A percentile compares a stretch with the other conserved stretches of the same genome.
These are phyloP conservation scores for Diabrotica balteata DNA, from an alignment of 2,888 invertebrate species.

Conservation along the genomic window DNA sequence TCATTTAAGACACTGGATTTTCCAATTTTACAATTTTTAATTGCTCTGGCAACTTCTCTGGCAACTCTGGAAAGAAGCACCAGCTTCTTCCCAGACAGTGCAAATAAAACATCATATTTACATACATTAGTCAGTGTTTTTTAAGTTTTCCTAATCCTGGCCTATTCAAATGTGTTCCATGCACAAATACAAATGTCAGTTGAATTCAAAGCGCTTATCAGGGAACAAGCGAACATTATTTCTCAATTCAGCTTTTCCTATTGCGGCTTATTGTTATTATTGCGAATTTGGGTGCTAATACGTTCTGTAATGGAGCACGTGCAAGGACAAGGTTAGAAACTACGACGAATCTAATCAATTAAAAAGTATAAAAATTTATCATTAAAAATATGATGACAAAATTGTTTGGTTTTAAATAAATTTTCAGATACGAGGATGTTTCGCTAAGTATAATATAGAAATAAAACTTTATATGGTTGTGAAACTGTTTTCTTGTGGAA, in stretches of 20 bases:
- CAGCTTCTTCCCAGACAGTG: too few relatives aligned
- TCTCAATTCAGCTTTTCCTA: constrained; percentile 1
- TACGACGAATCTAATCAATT: background rate
- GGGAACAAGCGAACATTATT: background rate
- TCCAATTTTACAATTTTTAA: too few relatives aligned
- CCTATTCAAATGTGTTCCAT: background rate
- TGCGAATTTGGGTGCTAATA: constrained; percentile 8
- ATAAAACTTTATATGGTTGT: too few relatives aligned
- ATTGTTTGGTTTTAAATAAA: background rate
- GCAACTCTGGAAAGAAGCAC: too few relatives aligned
- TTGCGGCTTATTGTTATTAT: constrained; percentile 6
- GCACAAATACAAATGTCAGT: background rate
- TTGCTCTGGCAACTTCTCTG: too few relatives aligned
- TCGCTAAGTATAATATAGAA: background rate
- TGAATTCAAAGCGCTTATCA: background rate
- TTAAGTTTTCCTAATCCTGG: background rate
- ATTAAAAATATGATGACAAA: constrained; percentile 2
- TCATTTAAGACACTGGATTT: too few relatives aligned
- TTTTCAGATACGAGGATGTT: too few relatives aligned
- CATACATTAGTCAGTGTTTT: too few relatives aligned
- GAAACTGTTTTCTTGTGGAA: too few relatives aligned
- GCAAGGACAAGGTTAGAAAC: background rate
- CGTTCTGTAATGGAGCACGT: constrained; percentile 1
- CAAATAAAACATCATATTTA: too few relatives aligned
- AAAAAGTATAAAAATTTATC: background rate